Evolutionary conservation across 1,140 invertebrate species (phyloP), one percentile per base, ranked within the genome.

Genomic region (Drosophila orosa): DNA sequence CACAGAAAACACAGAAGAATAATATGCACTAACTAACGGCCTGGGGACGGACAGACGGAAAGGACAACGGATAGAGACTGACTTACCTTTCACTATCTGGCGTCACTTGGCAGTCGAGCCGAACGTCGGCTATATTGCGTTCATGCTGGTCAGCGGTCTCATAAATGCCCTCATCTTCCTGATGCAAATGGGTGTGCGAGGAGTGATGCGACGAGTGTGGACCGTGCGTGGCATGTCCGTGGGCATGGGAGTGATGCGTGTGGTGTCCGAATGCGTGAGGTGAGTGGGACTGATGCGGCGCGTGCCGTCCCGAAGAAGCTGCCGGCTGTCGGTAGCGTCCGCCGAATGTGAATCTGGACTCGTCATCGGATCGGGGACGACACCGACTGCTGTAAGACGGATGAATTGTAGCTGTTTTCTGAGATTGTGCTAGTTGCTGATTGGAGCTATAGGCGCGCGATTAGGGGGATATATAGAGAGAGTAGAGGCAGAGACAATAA

Each of bases 1-100:
- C 19, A 54, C 31, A 24, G 31, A n/a, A 24, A 29, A 57, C 29
- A 19, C 12, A 29, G 31, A 44, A 37, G 3, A 2, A 42, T 40
- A 17, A 6, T 4, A n/a, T 17, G n/a, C n/a, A 27, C 50, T 33
- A 27, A 15, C 33, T 54, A 54, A 54, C 50, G 50, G 50, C 50
- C 50, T 24, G 50, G 50, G 50, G 31, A 54, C 50, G 50, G 8
- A 54, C 50, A 55, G 52, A 55, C 52, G 31, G 31, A 55, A 39
- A 55, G 50, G 50, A 33, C 29, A 19, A 52, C 48, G 31, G 9
- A 15, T 1, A 5, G 29, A 10, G 50, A 54, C 50, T 35, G 17
- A 90, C 92, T 93, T 95, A 97, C 96, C 96, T 97, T 94, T 96
- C 96, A 93, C 96, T 96, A 92, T 97, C 96, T 81, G 95, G 96